Percentiles rank a stretch among this genome's conserved stretches.
phyloP scores from a whole-genome alignment of 1,140 invertebrate species.

The Lepidurus packardi region DNA sequence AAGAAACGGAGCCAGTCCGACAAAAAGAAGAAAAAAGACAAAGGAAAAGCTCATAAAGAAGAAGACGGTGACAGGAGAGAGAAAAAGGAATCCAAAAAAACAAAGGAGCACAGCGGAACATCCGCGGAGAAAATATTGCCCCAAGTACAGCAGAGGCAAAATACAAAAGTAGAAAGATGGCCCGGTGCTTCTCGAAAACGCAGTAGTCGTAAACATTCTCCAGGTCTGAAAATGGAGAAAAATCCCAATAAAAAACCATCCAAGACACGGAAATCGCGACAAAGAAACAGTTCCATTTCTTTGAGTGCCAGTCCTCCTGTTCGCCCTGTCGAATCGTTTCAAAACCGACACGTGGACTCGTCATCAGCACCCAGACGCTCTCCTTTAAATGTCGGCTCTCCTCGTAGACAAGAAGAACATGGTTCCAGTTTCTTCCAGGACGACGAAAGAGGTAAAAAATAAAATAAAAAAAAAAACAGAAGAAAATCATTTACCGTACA shows the following conservation, averaged over 20 bases:
- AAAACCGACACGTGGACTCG: background rate
- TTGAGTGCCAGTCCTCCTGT: background rate
- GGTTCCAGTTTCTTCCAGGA: no score
- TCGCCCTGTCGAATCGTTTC: background rate
- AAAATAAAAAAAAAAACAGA: background rate
- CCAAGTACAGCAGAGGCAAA: conserved; percentile 1
- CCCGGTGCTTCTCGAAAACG: background rate
- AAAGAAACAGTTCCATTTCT: conserved; percentile 11
- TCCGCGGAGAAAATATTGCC: background rate
- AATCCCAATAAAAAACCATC: background rate
- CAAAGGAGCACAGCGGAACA: background rate
- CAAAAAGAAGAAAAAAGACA: background rate
- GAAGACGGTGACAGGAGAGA: conserved; percentile 4
- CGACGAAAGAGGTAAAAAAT: no score
- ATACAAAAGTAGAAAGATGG: conserved; percentile 5
- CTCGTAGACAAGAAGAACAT: background rate
- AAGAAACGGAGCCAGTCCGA: background rate
- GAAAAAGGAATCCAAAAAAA: background rate
- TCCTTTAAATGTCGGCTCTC: background rate
- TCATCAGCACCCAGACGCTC: background rate
- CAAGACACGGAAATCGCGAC: background rate
- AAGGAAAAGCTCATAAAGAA: conserved; percentile 10
- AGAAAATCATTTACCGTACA: background rate
- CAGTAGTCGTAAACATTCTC: background rate
- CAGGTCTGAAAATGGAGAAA: background rate